Conservation (phyloP, 1,140 invertebrate species). For the Drosophila parvula region DNA sequence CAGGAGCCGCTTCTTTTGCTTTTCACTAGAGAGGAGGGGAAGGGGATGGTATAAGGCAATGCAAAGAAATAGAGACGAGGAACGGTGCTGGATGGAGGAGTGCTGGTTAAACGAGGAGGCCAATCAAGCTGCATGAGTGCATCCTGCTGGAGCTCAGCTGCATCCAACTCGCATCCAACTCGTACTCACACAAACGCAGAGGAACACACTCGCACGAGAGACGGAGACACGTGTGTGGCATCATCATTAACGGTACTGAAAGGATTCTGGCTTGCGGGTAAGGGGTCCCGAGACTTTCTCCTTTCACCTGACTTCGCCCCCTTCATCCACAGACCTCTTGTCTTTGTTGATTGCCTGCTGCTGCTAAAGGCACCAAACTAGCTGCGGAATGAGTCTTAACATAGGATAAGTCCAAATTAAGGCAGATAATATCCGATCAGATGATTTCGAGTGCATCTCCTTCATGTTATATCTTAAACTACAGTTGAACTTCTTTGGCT, state of each 20-base stretch:
- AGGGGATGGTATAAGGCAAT: neutral
- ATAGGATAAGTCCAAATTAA: constrained; percentile 19
- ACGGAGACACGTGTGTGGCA: constrained; percentile 47
- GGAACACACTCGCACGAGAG: neutral
- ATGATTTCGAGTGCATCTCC: constrained; percentile 5
- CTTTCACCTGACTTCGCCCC: constrained; percentile 24
- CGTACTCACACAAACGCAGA: neutral
- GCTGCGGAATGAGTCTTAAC: neutral
- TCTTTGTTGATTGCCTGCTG: constrained; percentile 59
- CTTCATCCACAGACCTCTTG: constrained; percentile 28
- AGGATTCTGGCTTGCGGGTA: constrained; percentile 14
- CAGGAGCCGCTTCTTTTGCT: constrained; percentile 7
- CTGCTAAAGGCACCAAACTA: constrained; percentile 8
- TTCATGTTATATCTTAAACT: neutral
- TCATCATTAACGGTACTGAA: constrained; percentile 50
- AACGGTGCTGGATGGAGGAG: neutral
- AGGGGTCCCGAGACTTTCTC: constrained; percentile 16
- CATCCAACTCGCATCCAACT: constrained; percentile 18
- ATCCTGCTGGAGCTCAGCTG: constrained; percentile 39
- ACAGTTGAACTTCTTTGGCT: neutral
- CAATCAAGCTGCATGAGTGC: constrained; percentile 80
- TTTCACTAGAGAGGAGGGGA: neutral
- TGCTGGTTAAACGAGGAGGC: constrained; percentile 51
- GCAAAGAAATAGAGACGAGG: neutral
- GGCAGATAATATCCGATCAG: constrained; percentile 16